Evolutionary conservation across 2,113 vertebrate genomes (phyloP).

Genomic region (Phalacrocorax pelagicus): DNA sequence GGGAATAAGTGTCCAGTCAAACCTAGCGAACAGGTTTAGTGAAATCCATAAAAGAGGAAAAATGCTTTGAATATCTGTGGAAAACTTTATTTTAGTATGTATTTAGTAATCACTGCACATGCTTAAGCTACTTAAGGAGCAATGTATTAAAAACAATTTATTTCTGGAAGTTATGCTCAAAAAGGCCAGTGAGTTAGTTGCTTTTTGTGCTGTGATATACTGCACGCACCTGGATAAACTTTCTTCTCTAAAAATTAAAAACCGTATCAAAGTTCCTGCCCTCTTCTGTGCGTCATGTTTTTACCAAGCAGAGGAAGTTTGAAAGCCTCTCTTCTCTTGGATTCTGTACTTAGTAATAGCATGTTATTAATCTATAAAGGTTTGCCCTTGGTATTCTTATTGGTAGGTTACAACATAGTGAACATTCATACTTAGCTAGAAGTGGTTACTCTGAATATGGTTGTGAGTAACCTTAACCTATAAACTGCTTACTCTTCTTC

Average conservation of each 20-base stretch:
- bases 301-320: background rate
- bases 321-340: background rate
- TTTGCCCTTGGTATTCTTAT: background rate
- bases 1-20: background rate
- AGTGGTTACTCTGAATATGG: background rate
- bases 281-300: background rate
- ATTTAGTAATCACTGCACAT: background rate
- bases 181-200: background rate
- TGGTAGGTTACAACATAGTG: background rate
- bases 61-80: background rate
- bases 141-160: background rate
- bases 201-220: background rate
- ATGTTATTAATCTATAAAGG: background rate
- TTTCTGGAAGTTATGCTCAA: background rate
- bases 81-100: background rate
- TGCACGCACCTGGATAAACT: background rate
- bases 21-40: background rate
- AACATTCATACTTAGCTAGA: background rate
- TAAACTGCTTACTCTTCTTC: background rate
- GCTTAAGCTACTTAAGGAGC: background rate
- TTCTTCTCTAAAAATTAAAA: background rate
- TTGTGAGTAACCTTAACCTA: background rate
- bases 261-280: rapidly evolving
- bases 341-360: background rate
- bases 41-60: background rate